Base-by-base conservation (phyloP, 92 coral and sea anemone genomes). In the Siderastrea radians region DNA sequence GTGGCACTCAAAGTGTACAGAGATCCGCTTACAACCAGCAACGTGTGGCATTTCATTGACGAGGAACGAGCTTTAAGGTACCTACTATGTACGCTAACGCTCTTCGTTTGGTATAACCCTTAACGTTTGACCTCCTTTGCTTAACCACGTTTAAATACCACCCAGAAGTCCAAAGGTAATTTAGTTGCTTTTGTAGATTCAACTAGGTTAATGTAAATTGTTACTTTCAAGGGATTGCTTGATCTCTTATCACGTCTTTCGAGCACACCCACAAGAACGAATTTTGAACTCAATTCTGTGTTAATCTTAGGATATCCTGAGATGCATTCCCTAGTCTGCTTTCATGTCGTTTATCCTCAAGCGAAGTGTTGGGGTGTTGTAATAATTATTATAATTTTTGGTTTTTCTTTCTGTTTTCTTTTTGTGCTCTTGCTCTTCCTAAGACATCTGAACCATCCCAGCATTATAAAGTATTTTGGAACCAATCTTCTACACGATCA, bases 1-100 rank as follows among this genome's bases (percentile, higher is more conserved):
- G 78, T 72, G 3, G 83, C 89, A 44, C 48, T 85, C 4, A 85
- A 85, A 68, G 76, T 46, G 17, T 86, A 77, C 84, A 86, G 3
- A 11, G 71, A 86, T 10, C 71, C 47, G 63, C 78, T 84, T 7
- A 74, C 82, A 5, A 60, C 38, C 12, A 19, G 52, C 13, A 86
- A 86, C 19, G 78, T 78, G 60, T 16, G 65, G 72, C 68, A 86
- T 45, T 86, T 86, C 14, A 10, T 78, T 54, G 67, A 62, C 46
- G 90, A 77, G n/a, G 89, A 75, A 5, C 49, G 12, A 48, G 6
- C 51, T n/a, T 63, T 77, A 17, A 77, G 84, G 89, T 77, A 14
- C 1, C 26, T 67, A 50, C 14, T 48, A n/a, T 2, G 50, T 54
- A 13, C 49, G 49, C 4, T 19, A 3, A 55, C 61, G 38, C 12